A percentile compares a stretch with the other conserved stretches of the same genome.
Evolutionary conservation across 2,888 invertebrate species (phyloP).

Genomic region (Julus scanicus): DNA sequence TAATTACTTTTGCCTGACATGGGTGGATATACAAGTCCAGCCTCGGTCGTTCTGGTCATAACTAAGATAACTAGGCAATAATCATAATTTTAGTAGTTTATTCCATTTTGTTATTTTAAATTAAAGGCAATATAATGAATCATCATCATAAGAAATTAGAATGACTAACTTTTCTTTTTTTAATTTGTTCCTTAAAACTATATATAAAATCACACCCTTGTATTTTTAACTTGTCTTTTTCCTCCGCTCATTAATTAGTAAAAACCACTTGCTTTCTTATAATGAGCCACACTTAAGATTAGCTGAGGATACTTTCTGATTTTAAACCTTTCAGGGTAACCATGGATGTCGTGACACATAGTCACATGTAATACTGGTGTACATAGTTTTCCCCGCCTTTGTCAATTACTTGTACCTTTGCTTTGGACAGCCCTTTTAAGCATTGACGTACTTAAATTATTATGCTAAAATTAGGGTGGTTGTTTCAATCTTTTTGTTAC

Average conservation of each 20-base stretch:
- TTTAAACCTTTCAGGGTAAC: background rate
- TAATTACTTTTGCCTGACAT: too few species aligned
- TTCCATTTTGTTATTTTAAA: too few species aligned
- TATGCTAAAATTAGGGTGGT: constrained; percentile 20
- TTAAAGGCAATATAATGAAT: too few species aligned
- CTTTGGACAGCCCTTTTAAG: background rate
- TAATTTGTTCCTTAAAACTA: background rate
- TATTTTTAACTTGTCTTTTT: background rate
- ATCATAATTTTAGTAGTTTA: too few species aligned
- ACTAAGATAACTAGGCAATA: too few species aligned
- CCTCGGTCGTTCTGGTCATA: too few species aligned
- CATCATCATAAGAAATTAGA: background rate
- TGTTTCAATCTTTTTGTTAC: background rate
- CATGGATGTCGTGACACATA: constrained; percentile 15
- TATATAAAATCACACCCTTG: too few species aligned
- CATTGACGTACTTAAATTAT: background rate
- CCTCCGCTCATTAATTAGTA: background rate
- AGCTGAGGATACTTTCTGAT: background rate
- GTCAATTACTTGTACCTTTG: background rate
- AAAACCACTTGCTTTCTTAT: background rate
- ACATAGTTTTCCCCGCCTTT: background rate
- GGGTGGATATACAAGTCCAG: too few species aligned
- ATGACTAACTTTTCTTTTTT: background rate
- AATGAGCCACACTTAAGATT: background rate
- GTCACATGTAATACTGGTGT: background rate